Percentiles rank a stretch among this genome's conserved stretches.
These are phyloP conservation scores for Paramisgurnus dabryanus DNA, from an alignment of 2,113 vertebrate species.

Conservation along the genomic window DNA sequence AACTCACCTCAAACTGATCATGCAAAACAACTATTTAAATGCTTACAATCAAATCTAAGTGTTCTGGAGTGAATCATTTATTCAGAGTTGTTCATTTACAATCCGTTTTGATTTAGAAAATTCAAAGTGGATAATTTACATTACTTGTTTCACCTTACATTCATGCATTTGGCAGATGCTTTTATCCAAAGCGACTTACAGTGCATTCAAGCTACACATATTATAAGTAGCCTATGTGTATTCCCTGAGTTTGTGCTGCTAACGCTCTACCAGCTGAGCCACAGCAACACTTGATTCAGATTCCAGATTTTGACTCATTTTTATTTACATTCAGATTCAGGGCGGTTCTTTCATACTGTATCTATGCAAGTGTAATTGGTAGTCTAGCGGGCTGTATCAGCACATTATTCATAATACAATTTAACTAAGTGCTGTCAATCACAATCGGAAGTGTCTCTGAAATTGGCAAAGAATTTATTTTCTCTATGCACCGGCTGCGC, in stretches of 20 bases:
- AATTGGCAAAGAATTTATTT: constrained; percentile 52
- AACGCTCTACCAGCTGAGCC: no score
- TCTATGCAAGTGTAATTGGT: background rate
- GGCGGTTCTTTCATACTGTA: background rate
- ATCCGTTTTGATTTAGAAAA: background rate
- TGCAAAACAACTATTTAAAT: background rate
- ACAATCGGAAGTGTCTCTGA: constrained; percentile 52
- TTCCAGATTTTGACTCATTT: background rate
- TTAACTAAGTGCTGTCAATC: constrained; percentile 61
- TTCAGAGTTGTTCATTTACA: background rate
- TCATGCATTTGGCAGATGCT: no score
- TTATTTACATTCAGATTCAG: background rate
- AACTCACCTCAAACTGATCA: background rate
- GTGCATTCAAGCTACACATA: no score
- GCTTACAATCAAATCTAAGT: background rate
- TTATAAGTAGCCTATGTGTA: no score
- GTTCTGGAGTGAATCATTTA: background rate
- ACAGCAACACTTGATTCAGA: background rate
- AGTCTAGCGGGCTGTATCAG: constrained; percentile 53
- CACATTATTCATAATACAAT: constrained; percentile 67
- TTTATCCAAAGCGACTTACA: no score
- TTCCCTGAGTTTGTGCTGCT: no score
- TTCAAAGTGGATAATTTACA: background rate
- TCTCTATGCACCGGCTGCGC: constrained; percentile 45
- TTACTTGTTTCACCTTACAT: no score